Percentiles rank a stretch among this genome's conserved stretches.
phyloP scores from a whole-genome alignment of 2,797 vertebrate genomes.

The Heterohyrax brucei region DNA sequence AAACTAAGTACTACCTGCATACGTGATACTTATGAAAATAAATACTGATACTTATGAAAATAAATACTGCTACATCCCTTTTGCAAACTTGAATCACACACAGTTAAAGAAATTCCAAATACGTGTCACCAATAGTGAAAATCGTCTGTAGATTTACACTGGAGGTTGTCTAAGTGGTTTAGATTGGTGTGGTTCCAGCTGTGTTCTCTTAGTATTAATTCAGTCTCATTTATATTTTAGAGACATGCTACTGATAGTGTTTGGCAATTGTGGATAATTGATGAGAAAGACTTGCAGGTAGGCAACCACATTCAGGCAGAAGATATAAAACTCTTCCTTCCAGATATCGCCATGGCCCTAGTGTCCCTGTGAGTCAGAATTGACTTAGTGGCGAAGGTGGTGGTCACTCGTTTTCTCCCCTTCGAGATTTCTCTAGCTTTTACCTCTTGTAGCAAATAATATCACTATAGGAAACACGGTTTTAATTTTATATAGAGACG shows the following conservation, averaged over 20 bases:
- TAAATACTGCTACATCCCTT: background rate
- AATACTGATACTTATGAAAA: conserved; percentile 49
- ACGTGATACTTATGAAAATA: conserved; percentile 37
- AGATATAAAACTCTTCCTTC: background rate
- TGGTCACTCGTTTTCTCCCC: background rate
- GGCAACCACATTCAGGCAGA: background rate
- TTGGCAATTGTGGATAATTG: background rate
- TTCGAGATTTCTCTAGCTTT: background rate
- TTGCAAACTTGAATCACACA: background rate
- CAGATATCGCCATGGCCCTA: no score
- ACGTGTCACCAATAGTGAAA: conserved; percentile 23
- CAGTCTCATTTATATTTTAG: background rate
- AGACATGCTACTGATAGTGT: background rate
- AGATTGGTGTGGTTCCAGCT: background rate
- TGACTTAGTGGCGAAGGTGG: no score
- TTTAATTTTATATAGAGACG: background rate
- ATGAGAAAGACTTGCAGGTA: background rate
- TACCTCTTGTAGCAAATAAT: background rate
- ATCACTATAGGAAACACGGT: background rate
- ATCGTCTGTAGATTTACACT: background rate
- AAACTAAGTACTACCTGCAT: conserved; percentile 11
- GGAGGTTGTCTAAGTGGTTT: background rate
- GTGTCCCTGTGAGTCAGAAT: no score
- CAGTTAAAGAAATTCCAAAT: background rate
- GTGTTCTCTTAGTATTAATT: background rate